Conservation (phyloP, 2,888 invertebrate genomes). For the Boloria euphrosyne region DNA sequence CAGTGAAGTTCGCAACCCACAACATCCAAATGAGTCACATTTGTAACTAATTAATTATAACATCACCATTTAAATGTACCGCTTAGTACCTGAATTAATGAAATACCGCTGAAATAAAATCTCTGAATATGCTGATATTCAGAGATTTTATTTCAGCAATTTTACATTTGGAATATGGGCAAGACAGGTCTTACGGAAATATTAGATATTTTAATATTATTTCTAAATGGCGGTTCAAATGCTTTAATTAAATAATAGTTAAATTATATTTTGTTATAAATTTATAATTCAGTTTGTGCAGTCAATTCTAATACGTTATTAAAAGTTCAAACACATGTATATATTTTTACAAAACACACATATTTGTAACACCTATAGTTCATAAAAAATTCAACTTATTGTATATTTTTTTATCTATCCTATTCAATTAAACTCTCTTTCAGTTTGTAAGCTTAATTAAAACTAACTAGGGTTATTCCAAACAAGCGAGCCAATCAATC, state of each 20-base stretch:
- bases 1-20: slow-evolving; percentile 19
- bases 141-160: no score
- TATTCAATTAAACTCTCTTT: neutral
- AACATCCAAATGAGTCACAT: slow-evolving; percentile 29
- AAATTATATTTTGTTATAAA: no score
- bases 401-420: neutral
- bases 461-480: slow-evolving; percentile 33
- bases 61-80: slow-evolving; percentile 22
- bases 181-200: no score
- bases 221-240: no score
- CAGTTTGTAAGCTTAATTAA: neutral
- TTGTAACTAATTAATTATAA: slow-evolving; percentile 35
- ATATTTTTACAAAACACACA: no score
- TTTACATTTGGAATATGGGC: neutral
- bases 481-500: slow-evolving; percentile 54
- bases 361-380: no score
- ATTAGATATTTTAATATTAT: no score
- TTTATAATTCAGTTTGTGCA: no score
- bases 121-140: neutral
- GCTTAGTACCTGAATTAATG: neutral
- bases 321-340: no score
- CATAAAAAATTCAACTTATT: neutral
- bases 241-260: no score
- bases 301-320: no score
- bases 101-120: neutral